phyloP scores from a whole-genome alignment of 2,113 vertebrate species.

The Centropus bengalensis region DNA sequence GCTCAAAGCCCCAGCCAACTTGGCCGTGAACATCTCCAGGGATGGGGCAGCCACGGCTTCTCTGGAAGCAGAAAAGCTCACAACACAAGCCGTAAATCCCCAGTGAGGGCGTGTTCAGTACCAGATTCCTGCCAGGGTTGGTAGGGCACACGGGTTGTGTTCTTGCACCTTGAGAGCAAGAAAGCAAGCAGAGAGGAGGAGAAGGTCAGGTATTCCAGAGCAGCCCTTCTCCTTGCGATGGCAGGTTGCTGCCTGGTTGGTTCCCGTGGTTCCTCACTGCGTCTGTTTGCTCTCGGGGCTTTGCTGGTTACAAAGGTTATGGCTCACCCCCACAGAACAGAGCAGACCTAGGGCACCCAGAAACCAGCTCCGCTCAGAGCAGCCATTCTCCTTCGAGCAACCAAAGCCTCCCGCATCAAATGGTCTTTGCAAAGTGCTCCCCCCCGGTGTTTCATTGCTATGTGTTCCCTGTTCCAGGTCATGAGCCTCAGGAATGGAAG shows the following conservation, averaged over 20 bases:
- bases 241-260: neutral
- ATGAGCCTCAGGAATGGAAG: neutral
- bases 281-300: no score
- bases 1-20: no score
- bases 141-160: neutral
- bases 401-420: neutral
- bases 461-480: neutral
- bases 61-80: neutral
- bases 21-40: no score
- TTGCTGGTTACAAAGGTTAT: no score
- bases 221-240: neutral
- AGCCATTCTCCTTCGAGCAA: neutral
- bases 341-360: no score
- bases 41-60: no score
- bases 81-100: neutral
- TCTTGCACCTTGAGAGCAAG: neutral
- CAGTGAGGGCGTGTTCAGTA: neutral
- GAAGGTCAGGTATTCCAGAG: neutral
- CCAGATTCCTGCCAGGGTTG: neutral
- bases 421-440: neutral
- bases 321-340: no score
- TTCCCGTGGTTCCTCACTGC: no score
- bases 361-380: no score
- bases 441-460: fast-evolving
- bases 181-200: neutral